Percentiles rank a stretch among this genome's conserved stretches.
Conservation (phyloP, 2,113 vertebrate genomes). For the Tachysurus fulvidraco region DNA sequence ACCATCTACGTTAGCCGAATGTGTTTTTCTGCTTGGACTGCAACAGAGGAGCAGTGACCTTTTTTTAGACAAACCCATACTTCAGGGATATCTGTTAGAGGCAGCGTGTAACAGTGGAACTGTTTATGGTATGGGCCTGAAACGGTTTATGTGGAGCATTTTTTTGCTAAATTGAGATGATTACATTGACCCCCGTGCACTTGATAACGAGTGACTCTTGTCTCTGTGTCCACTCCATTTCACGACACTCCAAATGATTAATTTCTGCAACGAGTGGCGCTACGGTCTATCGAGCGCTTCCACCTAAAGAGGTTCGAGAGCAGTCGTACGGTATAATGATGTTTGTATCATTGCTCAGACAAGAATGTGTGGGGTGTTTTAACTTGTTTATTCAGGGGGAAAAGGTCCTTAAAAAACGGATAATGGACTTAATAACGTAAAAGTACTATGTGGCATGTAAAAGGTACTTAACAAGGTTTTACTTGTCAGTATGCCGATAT, state of each 20-base stretch:
- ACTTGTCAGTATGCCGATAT: neutral
- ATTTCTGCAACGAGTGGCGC: slow-evolving; percentile 34
- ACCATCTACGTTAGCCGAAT: slow-evolving; percentile 40
- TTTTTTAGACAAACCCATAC: slow-evolving; percentile 13
- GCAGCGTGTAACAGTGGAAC: slow-evolving; percentile 34
- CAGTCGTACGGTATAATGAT: slow-evolving; percentile 41
- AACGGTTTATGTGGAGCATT: slow-evolving; percentile 64
- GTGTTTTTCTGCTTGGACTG: slow-evolving; percentile 57
- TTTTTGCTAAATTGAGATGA: slow-evolving; percentile 60
- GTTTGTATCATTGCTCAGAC: slow-evolving; percentile 44
- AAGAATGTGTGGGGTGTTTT: slow-evolving; percentile 34
- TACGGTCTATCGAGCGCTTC: slow-evolving; percentile 22
- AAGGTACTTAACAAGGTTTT: neutral
- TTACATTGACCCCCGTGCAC: slow-evolving; percentile 46
- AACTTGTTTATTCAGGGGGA: neutral
- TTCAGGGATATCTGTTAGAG: slow-evolving; percentile 7
- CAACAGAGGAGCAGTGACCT: slow-evolving; percentile 54
- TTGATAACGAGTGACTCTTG: slow-evolving; percentile 28
- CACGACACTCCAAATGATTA: slow-evolving; percentile 45
- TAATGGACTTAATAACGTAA: neutral
- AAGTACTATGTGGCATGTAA: neutral
- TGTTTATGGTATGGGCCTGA: slow-evolving; percentile 65
- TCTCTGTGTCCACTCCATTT: slow-evolving; percentile 37
- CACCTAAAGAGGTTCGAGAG: slow-evolving; percentile 28
- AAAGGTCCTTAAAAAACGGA: neutral